Evolutionary conservation across 1,140 invertebrate species (phyloP).

Genomic region (Heliconius nattereri): DNA sequence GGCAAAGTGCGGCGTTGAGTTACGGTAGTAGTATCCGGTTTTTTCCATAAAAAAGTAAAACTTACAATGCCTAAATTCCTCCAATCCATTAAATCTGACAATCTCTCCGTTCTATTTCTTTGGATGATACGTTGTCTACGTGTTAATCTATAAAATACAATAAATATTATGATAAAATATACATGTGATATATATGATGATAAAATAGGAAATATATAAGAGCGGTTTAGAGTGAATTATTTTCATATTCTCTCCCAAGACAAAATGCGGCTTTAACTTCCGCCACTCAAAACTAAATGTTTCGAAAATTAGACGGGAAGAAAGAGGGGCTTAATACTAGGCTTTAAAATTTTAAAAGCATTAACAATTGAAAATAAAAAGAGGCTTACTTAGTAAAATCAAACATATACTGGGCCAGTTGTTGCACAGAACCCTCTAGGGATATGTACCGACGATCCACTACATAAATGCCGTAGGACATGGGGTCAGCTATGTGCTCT

Average conservation of each 20-base stretch:
- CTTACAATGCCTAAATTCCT: constrained; percentile 96
- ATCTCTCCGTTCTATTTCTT: constrained; percentile 97
- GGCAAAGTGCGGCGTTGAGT: too few species aligned
- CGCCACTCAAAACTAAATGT: too few species aligned
- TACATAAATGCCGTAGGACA: constrained; percentile 99
- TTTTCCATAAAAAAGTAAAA: constrained; percentile 38
- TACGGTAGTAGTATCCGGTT: too few species aligned
- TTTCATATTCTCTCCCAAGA: too few species aligned
- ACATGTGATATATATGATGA: neutral
- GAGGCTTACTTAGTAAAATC: constrained; percentile 89
- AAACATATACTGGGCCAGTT: constrained; percentile 96
- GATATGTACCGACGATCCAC: constrained; percentile 95
- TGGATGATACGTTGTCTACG: constrained; percentile 98
- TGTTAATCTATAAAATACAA: constrained; percentile 83
- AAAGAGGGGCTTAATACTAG: too few species aligned
- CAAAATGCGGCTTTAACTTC: too few species aligned
- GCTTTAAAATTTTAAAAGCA: too few species aligned
- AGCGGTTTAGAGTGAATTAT: too few species aligned
- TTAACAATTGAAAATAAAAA: too few species aligned
- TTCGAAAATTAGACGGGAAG: too few species aligned
- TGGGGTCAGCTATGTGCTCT: constrained; percentile 98
- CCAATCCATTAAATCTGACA: constrained; percentile 99
- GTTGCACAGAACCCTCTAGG: constrained; percentile 94
- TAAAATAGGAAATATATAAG: constrained; percentile 5
- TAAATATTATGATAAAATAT: neutral